These are phyloP conservation scores for Nemotelus pantherinus DNA, from an alignment of 2,888 invertebrate species.

Conservation along the genomic window DNA sequence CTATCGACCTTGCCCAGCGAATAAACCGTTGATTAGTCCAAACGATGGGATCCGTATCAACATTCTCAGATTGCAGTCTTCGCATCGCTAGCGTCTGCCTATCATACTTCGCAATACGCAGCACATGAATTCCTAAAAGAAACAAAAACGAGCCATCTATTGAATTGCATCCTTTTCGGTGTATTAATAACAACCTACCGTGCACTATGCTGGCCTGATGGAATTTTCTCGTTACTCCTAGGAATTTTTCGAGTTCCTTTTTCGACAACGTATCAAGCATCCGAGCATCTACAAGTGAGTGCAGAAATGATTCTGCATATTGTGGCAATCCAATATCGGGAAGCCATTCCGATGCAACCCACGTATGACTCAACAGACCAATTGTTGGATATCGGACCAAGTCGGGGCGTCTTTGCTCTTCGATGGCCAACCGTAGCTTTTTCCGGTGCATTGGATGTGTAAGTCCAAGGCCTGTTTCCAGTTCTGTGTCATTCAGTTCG, in stretches of 20 bases:
- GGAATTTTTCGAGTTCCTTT: conserved; percentile 92
- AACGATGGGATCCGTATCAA: conserved; percentile 90
- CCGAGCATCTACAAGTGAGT: conserved; percentile 90
- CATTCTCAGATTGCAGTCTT: conserved; percentile 86
- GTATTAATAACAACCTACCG: conserved; percentile 65
- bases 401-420: conserved; percentile 89
- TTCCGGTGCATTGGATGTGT: conserved; percentile 92
- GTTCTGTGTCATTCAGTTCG: conserved; percentile 89
- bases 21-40: conserved; percentile 97
- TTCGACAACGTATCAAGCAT: conserved; percentile 93
- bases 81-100: conserved; percentile 88
- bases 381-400: conserved; percentile 88
- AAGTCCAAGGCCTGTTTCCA: conserved; percentile 91
- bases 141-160: conserved; percentile 2
- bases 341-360: conserved; percentile 94
- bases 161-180: not conserved
- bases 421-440: conserved; percentile 91
- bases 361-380: conserved; percentile 87
- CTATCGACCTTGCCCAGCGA: conserved; percentile 92
- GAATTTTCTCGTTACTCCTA: conserved; percentile 91
- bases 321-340: conserved; percentile 90
- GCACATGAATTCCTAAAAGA: conserved; percentile 75
- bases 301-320: conserved; percentile 88
- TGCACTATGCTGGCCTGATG: conserved; percentile 95
- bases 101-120: conserved; percentile 92